Percentiles rank a stretch among this genome's conserved stretches.
Evolutionary conservation across 2,797 vertebrate species (phyloP).

Genomic region (Falco berigora): DNA sequence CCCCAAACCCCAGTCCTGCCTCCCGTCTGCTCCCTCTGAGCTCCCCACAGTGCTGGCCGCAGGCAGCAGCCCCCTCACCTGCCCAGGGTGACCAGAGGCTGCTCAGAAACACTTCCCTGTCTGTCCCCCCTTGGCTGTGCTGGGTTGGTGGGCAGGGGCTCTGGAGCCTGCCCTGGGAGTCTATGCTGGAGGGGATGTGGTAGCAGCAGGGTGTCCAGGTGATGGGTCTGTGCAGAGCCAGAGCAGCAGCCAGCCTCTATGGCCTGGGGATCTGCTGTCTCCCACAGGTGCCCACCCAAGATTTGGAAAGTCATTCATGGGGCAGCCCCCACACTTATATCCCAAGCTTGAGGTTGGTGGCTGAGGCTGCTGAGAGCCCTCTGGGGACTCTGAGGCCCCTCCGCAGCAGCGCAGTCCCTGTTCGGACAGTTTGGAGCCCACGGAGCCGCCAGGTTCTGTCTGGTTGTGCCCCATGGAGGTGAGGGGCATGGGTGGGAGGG

Average conservation of each 20-base stretch:
- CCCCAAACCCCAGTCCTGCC: not conserved
- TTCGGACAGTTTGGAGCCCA: not conserved
- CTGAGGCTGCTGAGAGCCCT: not conserved
- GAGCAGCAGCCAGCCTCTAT: not conserved
- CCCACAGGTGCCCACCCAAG: not conserved
- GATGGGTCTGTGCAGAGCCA: accelerated
- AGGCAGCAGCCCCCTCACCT: not conserved
- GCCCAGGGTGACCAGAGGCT: not conserved
- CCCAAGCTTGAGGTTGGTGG: not conserved
- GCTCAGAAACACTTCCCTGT: no score
- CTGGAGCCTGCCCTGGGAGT: no score
- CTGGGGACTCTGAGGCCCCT: not conserved
- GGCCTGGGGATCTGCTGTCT: not conserved
- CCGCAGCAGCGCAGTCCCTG: not conserved
- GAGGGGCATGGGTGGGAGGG: accelerated
- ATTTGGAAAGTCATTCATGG: accelerated
- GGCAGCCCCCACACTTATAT: not conserved
- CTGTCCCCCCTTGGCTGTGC: not conserved
- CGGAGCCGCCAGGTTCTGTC: accelerated
- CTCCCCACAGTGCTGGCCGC: accelerated
- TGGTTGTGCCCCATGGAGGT: accelerated
- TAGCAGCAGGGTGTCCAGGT: not conserved
- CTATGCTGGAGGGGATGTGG: not conserved
- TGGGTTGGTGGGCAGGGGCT: not conserved
- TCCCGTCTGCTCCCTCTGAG: not conserved